Evolutionary conservation across 1,140 invertebrate genomes (phyloP).

Genomic region (Andrena cerasifolii): DNA sequence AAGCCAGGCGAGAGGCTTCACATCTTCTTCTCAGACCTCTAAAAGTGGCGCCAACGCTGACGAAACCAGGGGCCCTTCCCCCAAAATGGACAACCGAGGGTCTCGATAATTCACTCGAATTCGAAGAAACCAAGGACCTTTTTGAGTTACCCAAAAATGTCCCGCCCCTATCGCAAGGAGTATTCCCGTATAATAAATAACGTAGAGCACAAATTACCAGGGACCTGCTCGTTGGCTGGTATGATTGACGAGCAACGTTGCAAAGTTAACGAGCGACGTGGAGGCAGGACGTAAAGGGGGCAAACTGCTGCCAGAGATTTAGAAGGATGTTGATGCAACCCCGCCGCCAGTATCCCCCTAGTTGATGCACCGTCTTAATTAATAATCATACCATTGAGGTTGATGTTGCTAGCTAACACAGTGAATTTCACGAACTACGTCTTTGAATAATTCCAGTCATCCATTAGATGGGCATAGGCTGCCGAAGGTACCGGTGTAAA

Average conservation of each 20-base stretch:
- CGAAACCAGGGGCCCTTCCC: too few relatives aligned
- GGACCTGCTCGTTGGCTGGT: background rate
- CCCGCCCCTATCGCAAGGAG: too few relatives aligned
- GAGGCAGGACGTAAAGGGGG: background rate
- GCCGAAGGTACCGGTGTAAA: background rate
- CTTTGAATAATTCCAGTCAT: constrained; percentile 35
- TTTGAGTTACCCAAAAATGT: too few relatives aligned
- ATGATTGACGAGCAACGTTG: constrained; percentile 15
- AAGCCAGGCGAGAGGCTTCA: background rate
- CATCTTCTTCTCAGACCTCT: too few relatives aligned
- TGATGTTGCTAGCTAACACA: constrained; percentile 6
- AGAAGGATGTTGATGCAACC: constrained; percentile 23
- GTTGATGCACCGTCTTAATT: constrained; percentile 14
- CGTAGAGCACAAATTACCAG: too few relatives aligned
- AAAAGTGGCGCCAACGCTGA: too few relatives aligned
- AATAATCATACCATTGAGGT: constrained; percentile 29
- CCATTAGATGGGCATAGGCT: background rate
- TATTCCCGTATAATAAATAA: too few relatives aligned
- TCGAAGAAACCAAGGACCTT: too few relatives aligned
- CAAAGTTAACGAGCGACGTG: constrained; percentile 31
- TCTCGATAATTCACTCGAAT: too few relatives aligned
- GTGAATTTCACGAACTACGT: constrained; percentile 10
- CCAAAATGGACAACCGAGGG: too few relatives aligned
- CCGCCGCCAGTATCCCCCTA: background rate
- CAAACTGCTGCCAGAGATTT: constrained; percentile 25